Base-by-base conservation (phyloP, 2,113 vertebrate species). In the Hyla sarda region DNA sequence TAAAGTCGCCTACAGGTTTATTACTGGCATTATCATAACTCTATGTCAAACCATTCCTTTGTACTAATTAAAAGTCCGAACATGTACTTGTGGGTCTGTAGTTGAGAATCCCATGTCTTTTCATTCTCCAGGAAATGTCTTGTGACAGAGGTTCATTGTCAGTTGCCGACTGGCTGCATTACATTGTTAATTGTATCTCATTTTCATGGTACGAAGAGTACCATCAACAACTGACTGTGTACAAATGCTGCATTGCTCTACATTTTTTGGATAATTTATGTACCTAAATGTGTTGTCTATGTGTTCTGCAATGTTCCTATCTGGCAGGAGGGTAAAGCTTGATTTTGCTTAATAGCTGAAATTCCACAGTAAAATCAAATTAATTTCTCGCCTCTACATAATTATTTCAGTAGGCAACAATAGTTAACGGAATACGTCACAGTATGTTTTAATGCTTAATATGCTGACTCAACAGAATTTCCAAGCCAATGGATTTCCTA, bases 241-340 rank as follows among this genome's bases (percentile, higher is more conserved):
- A 91, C 88, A 87, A 89, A 88, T 89, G 82, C 90, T 92, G 90
- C 88, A 87, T 86, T 90, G 81, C 90, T 92, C 89, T 92, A 89
- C 91, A 92, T 92, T 88, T 94, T 96, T 95, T 94, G 94, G 94
- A 94, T 94, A 94, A 93, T 94, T 95, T 94, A 91, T 94, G 93
- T 96, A 94, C 94, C 91, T 91, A 92, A 92, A 91, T 90, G 90
- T 94, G 89, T 90, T 95, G 93, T 94, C 90, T 95, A 89, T 93
- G 91, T 96, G 92, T 96, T 92, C 90, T 91, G 90, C 92, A 91
- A 90, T 90, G 92, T 92, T 90, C 77, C 88, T 89, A 30, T 91
- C 91, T 89, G 90, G 91, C 92, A 91, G 89, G 90, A 94, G 92
- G 93, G 87, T 89, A 86, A 1, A 93, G 88, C 91, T 93, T 93